Conservation (phyloP, 2,888 invertebrate species). For the Agapostemon virescens region DNA sequence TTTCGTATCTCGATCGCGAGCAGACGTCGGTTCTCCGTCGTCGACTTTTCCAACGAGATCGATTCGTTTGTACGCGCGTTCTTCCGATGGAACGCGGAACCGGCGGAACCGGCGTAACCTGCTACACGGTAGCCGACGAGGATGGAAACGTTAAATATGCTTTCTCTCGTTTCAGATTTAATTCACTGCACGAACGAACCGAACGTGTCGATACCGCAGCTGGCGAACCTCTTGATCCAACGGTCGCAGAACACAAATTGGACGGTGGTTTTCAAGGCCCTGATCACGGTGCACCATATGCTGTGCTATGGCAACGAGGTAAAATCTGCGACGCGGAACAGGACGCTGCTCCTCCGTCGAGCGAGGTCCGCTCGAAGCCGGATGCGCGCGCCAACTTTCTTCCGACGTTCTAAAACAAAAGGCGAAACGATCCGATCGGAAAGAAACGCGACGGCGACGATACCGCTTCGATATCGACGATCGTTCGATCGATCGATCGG, state of each 20-base stretch:
- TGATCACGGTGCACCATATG: constrained; percentile 98
- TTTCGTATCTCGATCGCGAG: neutral
- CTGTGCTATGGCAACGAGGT: constrained; percentile 99
- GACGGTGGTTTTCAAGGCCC: constrained; percentile 99
- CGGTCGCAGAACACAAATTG: constrained; percentile 98
- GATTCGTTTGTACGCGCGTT: too few relatives aligned
- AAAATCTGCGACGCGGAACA: constrained; percentile 71
- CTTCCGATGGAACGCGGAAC: too few relatives aligned
- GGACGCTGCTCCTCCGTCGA: constrained; percentile 14
- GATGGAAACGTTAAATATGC: neutral
- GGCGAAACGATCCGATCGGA: constrained; percentile 3
- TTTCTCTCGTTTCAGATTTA: constrained; percentile 87
- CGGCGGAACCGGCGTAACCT: too few relatives aligned
- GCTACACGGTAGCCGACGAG: too few relatives aligned
- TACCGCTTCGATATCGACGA: neutral
- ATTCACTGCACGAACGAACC: constrained; percentile 99
- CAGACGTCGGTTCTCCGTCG: neutral
- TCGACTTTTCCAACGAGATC: neutral
- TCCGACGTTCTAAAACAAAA: neutral
- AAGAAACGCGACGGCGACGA: neutral
- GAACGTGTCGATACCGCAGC: constrained; percentile 99
- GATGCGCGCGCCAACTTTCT: neutral
- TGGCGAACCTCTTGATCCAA: constrained; percentile 98
- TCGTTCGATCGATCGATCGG: constrained; percentile 24
- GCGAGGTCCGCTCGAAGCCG: constrained; percentile 15